Base-by-base conservation (phyloP, 2,113 vertebrate genomes). In the Osmerus mordax region DNA sequence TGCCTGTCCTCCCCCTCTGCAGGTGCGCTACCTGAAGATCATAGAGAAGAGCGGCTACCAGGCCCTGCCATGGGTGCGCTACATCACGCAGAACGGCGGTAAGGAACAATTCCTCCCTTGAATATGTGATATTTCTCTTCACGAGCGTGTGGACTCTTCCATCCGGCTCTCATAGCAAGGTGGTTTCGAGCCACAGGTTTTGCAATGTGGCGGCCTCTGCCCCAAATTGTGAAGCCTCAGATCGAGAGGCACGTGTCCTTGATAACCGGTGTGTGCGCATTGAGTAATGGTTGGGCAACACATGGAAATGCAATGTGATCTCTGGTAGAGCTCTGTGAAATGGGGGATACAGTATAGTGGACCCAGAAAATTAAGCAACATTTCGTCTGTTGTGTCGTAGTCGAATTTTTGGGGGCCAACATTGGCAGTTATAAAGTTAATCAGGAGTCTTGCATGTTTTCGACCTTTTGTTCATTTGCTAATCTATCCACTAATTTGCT, bases 31-130 rank as follows among this genome's bases (percentile, higher is more conserved):
- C 83, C 85, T 99, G 77, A 99, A 99, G 91, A 99, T 99, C 81
- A 99, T 99, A 15, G 97, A 99, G 92, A 99, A 99, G 91, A 99
- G 97, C 1, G 97, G 96, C 2, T 99, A 94, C 68, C 92, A 94
- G 84, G 92, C 92, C n/a, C 82, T 94, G 70, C 92, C 92, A 0
- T 99, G 97, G 97, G 97, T 99, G 21, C 91, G 97, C 4, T 99
- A 99, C 75, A 99, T 99, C 83, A 99, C 97, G 54, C 97, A 99
- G 84, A 99, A 98, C 0, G 97, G 97, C 92, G 97, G 97, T 97
- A 80, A 82, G 87, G 78, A 2, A 69, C 9, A 3, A 13, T 4
- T 12, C 41, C 9, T 47, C 41, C 41, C 9, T 47, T 36, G 32
- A 36, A 5, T 47, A 4, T 0, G 8, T 47, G 5, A 47, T 5